A percentile compares a stretch with the other conserved stretches of the same genome.
These are phyloP conservation scores for Brienomyrus brachyistius DNA, from an alignment of 2,113 vertebrate species.

Conservation along the genomic window DNA sequence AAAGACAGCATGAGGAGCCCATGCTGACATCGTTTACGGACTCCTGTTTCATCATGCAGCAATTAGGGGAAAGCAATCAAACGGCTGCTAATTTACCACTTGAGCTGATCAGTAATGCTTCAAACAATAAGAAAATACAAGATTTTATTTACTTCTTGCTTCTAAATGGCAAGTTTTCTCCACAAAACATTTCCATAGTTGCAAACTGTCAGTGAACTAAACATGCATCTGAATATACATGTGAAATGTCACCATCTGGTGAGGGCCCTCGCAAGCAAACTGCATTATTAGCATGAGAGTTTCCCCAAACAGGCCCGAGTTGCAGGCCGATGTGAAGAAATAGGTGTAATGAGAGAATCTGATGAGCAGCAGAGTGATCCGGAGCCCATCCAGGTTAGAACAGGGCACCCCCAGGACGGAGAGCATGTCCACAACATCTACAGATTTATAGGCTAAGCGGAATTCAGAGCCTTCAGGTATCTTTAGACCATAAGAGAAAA, in stretches of 20 bases:
- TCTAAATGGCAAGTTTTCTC: neutral
- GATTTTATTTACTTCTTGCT: neutral
- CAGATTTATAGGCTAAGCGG: neutral
- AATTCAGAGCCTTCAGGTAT: neutral
- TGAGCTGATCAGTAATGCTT: neutral
- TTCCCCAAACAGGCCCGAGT: neutral
- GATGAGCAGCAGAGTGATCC: neutral
- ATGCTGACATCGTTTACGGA: neutral
- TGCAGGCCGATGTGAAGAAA: neutral
- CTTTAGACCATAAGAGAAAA: neutral
- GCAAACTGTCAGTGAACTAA: neutral
- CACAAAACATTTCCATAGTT: neutral
- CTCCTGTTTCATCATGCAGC: neutral
- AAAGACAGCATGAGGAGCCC: neutral
- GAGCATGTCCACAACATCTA: neutral
- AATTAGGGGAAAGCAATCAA: neutral
- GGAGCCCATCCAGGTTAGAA: neutral
- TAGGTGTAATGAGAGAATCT: neutral
- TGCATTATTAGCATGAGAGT: neutral
- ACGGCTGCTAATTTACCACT: neutral
- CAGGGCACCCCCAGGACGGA: neutral
- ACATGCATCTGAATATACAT: neutral
- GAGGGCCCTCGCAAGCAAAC: too few species aligned
- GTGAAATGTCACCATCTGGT: neutral
- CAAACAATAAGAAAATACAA: neutral